Conservation (phyloP, 2,888 invertebrate species). For the Nesidiocoris tenuis region DNA sequence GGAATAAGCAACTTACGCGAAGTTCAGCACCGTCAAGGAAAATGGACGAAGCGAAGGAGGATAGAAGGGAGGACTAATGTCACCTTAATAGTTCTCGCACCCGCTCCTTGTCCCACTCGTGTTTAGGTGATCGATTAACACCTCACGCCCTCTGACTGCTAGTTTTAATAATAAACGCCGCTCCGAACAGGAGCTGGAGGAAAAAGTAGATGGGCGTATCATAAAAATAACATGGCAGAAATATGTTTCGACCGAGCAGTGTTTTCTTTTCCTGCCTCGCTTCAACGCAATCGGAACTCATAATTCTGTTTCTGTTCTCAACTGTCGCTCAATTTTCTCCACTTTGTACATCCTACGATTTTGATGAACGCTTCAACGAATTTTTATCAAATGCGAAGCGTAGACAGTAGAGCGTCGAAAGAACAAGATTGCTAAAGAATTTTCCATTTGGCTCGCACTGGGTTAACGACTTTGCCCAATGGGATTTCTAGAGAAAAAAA, state of each 20-base stretch:
- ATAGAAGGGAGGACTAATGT: constrained; percentile 29
- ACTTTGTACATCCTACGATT: not conserved
- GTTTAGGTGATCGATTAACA: constrained; percentile 42
- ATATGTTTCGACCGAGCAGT: constrained; percentile 9
- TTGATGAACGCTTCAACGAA: not conserved
- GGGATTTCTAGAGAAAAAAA: too few relatives aligned
- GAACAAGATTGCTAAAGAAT: too few relatives aligned
- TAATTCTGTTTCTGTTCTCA: not conserved
- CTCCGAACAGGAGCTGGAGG: not conserved
- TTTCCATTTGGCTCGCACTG: too few relatives aligned
- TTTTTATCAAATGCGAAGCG: too few relatives aligned
- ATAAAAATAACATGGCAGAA: constrained; percentile 27
- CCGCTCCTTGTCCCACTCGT: constrained; percentile 12
- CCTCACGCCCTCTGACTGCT: constrained; percentile 41
- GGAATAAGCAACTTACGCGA: not conserved
- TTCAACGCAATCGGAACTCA: not conserved
- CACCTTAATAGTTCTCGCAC: constrained; percentile 39
- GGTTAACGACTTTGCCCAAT: too few relatives aligned
- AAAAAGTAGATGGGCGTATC: not conserved
- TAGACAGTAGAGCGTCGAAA: too few relatives aligned
- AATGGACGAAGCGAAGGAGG: not conserved
- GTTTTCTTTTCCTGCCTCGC: not conserved
- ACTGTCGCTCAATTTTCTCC: not conserved
- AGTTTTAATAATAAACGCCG: constrained; percentile 34
- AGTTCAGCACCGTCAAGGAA: not conserved